Evolutionary conservation across 2,113 vertebrate species (phyloP).

Genomic region (Amphiprion percula): DNA sequence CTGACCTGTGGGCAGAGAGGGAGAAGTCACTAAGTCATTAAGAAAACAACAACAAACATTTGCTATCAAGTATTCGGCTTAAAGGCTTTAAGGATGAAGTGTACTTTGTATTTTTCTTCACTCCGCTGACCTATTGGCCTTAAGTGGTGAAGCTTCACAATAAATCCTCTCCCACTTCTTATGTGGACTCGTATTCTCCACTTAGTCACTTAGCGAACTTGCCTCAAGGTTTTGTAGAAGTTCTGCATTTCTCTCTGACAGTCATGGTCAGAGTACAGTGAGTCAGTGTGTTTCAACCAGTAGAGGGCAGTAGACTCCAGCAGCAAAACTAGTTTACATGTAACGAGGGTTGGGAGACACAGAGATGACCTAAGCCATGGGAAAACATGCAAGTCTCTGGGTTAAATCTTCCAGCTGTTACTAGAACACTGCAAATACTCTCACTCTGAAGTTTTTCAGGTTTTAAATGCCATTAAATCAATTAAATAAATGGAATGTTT

Average conservation of each 20-base stretch:
- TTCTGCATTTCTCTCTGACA: slow-evolving; percentile 5
- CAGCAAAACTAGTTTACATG: not conserved
- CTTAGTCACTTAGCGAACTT: not conserved
- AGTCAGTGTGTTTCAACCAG: slow-evolving; percentile 34
- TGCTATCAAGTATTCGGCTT: not conserved
- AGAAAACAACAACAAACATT: not conserved
- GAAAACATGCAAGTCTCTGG: slow-evolving; percentile 39
- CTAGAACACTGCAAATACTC: not conserved
- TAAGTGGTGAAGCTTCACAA: not conserved
- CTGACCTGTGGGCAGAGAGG: slow-evolving; percentile 87
- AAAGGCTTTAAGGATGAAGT: slow-evolving; percentile 1
- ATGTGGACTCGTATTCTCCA: not conserved
- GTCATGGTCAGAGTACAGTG: not conserved
- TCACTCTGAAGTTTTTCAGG: not conserved
- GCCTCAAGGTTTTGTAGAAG: not conserved
- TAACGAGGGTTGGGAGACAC: slow-evolving; percentile 26
- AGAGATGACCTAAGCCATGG: slow-evolving; percentile 48
- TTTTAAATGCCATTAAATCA: not conserved
- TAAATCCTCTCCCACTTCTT: not conserved
- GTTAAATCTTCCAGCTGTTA: slow-evolving; percentile 50
- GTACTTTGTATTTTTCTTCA: not conserved
- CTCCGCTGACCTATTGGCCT: not conserved
- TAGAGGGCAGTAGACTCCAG: slow-evolving; percentile 53
- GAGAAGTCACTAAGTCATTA: not conserved
- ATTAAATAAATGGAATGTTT: not conserved